Evolutionary conservation across 2,113 vertebrate genomes (phyloP).

Genomic region (Chamaea fasciata): DNA sequence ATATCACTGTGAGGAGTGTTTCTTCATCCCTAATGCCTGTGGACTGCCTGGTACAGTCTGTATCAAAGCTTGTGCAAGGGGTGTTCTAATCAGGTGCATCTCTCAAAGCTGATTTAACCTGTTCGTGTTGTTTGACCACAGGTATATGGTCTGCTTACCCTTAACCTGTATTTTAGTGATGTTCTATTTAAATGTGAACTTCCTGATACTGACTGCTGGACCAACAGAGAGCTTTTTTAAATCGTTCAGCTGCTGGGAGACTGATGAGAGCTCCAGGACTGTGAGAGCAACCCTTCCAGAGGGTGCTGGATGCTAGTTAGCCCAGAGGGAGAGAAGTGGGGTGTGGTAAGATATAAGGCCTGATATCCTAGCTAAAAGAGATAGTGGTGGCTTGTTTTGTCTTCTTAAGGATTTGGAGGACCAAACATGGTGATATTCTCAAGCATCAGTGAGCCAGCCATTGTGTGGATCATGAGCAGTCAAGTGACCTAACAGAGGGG

Average conservation of each 20-base stretch:
- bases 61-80: neutral
- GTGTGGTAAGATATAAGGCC: neutral
- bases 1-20: neutral
- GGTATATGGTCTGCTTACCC: neutral
- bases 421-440: neutral
- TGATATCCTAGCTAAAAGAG: neutral
- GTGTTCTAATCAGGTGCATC: neutral
- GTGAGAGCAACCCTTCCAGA: neutral
- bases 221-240: neutral
- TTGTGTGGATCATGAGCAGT: neutral
- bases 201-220: neutral
- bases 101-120: neutral
- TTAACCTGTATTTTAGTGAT: neutral
- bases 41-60: neutral
- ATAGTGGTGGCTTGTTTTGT: neutral
- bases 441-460: neutral
- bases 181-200: neutral
- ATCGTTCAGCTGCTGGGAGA: neutral
- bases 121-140: neutral
- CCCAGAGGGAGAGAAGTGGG: neutral
- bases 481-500: neutral
- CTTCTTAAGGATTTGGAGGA: neutral
- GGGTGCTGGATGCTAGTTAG: neutral
- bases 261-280: neutral
- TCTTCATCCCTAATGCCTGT: fast-evolving